phyloP scores from a whole-genome alignment of 2,113 vertebrate genomes.

The Coptodon rendalli region DNA sequence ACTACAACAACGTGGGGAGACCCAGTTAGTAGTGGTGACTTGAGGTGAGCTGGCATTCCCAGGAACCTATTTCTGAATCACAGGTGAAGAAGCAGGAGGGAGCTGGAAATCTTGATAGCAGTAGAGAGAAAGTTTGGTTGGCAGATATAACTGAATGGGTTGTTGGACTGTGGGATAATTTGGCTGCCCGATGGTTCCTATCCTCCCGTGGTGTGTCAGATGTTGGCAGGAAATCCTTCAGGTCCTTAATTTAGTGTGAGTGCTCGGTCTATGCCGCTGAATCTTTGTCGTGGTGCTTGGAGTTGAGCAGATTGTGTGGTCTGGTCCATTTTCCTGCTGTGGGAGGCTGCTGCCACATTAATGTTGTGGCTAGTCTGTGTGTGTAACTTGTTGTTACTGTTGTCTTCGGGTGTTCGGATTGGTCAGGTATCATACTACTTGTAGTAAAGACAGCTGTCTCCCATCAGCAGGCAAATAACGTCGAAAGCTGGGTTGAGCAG shows the following conservation, averaged over 20 bases:
- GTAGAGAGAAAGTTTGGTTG: not conserved
- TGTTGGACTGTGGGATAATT: not conserved
- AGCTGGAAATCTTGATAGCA: not conserved
- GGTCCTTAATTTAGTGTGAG: not conserved
- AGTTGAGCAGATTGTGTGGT: not conserved
- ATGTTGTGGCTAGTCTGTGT: not conserved
- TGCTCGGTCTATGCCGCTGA: fast-evolving
- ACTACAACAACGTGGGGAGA: not conserved
- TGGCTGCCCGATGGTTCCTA: not conserved
- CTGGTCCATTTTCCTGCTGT: not conserved
- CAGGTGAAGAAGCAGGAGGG: not conserved
- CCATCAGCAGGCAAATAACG: not conserved
- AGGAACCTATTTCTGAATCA: not conserved
- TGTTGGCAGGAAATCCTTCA: not conserved
- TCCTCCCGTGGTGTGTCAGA: not conserved
- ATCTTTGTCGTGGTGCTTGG: not conserved
- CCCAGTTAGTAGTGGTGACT: not conserved
- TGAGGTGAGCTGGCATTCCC: not conserved
- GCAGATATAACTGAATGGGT: not conserved
- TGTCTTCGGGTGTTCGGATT: not conserved
- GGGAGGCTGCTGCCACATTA: not conserved
- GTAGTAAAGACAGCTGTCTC: not conserved
- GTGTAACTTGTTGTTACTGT: not conserved
- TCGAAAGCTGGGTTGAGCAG: not conserved
- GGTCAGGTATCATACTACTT: not conserved